Evolutionary conservation across 2,113 vertebrate genomes (phyloP).

Genomic region (Dicerorhinus sumatrensis): DNA sequence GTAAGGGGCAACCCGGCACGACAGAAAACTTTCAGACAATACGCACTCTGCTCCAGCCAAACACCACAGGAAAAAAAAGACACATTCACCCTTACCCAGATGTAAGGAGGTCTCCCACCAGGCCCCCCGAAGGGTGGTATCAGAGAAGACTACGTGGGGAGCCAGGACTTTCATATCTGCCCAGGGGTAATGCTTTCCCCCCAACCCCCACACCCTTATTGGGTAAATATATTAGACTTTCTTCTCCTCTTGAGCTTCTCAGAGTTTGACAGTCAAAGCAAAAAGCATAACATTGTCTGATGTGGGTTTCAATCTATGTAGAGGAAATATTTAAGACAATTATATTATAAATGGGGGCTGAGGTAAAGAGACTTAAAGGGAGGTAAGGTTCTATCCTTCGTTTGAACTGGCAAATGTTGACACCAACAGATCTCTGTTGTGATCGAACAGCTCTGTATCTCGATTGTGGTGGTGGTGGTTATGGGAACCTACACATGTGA

Average conservation of each 20-base stretch:
- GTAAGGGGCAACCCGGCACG: neutral
- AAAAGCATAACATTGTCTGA: neutral
- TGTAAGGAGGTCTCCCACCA: neutral
- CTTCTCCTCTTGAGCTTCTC: neutral
- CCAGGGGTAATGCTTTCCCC: too few relatives aligned
- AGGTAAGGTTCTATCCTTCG: neutral
- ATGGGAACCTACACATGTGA: neutral
- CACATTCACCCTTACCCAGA: neutral
- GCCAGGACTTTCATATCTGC: neutral
- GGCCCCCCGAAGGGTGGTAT: neutral
- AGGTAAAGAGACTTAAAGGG: neutral
- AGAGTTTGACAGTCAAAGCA: neutral
- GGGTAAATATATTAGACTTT: neutral
- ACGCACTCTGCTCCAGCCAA: neutral
- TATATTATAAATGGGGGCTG: neutral
- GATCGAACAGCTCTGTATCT: neutral
- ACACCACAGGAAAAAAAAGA: neutral
- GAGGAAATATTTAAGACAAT: neutral
- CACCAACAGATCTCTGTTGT: neutral
- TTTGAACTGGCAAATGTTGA: neutral
- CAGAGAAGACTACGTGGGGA: neutral
- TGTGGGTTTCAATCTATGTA: neutral
- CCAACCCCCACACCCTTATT: rapidly evolving
- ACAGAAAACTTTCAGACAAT: neutral
- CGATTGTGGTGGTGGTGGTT: neutral